Conservation (phyloP, 2,888 invertebrate genomes). For the Noctua janthina region DNA sequence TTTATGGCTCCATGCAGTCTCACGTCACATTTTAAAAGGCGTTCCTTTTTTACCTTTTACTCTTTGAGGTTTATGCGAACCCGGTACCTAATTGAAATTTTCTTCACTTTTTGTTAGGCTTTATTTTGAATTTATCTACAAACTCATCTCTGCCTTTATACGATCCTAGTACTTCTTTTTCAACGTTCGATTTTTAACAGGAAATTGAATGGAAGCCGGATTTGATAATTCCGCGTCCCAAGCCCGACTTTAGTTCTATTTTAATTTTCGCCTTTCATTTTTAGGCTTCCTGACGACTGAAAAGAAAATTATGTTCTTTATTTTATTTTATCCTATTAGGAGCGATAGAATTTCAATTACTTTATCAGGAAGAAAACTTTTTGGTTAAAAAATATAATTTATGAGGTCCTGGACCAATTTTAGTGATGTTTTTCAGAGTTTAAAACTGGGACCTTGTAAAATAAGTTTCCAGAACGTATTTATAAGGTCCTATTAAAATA, state of each 20-base stretch:
- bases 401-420: not conserved
- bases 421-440: not conserved
- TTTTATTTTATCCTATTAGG: not conserved
- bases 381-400: not conserved
- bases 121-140: conserved; percentile 1
- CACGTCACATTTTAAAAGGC: conserved; percentile 24
- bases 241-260: conserved; percentile 5
- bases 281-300: conserved; percentile 2
- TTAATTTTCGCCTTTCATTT: conserved; percentile 22
- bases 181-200: conserved; percentile 24
- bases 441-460: not conserved
- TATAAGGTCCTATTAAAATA: too few relatives aligned
- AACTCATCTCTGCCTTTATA: conserved; percentile 19
- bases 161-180: conserved; percentile 28
- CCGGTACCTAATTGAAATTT: conserved; percentile 36
- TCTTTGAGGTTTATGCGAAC: conserved; percentile 14
- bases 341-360: conserved; percentile 6
- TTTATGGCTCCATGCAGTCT: conserved; percentile 35
- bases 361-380: not conserved
- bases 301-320: not conserved
- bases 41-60: conserved; percentile 22
- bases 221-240: conserved; percentile 29
- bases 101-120: not conserved
- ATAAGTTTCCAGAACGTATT: not conserved
- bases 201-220: conserved; percentile 47